Evolutionary conservation across 2,888 invertebrate genomes (phyloP).

Genomic region (Dysmachus trigonus): DNA sequence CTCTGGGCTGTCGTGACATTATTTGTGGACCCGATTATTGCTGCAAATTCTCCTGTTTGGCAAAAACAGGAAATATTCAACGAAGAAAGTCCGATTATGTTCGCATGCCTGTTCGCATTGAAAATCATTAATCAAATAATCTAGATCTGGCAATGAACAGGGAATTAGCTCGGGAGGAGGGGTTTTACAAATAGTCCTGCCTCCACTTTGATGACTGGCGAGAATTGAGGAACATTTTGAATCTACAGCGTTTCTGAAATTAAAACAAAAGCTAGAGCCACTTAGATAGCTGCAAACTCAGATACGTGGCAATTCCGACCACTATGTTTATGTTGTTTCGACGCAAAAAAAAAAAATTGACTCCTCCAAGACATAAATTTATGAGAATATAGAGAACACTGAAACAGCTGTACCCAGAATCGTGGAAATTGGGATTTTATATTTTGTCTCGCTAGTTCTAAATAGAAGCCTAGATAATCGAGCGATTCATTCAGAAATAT

Average conservation of each 20-base stretch:
- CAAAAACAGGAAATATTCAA: not conserved
- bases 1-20: not conserved
- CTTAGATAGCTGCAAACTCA: not conserved
- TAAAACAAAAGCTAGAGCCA: not conserved
- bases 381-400: not conserved
- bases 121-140: not conserved
- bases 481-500: not conserved
- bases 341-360: not conserved
- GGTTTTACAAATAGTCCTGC: not conserved
- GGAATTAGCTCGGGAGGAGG: not conserved
- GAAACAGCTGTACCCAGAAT: not conserved
- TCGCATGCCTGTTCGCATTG: not conserved
- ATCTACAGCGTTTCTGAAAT: not conserved
- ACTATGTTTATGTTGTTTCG: not conserved
- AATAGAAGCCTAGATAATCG: not conserved
- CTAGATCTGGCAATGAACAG: not conserved
- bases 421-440: not conserved
- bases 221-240: not conserved
- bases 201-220: not conserved
- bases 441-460: not conserved
- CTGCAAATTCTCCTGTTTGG: not conserved
- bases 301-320: not conserved
- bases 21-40: not conserved
- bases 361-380: not conserved
- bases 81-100: not conserved